Base-by-base conservation (phyloP, 2,113 vertebrate genomes). In the Atlantisia rogersi region DNA sequence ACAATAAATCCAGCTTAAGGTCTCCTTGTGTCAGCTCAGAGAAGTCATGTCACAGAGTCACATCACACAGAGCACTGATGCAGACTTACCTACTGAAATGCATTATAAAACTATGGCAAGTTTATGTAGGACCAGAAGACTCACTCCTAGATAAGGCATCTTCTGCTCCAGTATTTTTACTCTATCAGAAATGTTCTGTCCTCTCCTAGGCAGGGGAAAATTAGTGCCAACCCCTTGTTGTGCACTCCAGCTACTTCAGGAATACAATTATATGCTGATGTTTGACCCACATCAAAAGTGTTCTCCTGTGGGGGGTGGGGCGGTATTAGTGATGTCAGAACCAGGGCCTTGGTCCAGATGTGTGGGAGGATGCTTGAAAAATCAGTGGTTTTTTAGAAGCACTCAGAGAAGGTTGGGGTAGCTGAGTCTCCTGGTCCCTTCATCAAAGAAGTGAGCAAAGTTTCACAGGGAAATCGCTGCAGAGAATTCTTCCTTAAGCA, bases 1-100 rank as follows among this genome's bases (percentile, higher is more conserved):
- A 89, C 74, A 63, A 67, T 81, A 97, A 95, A 96, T 95, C 86
- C 95, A 95, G 92, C 86, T 97, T 91, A 94, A 95, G 77, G 65
- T 77, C 69, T 92, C 53, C 86, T 86, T 68, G 74, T 89, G 69
- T 84, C 5, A 1, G 80, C 75, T 84, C 91, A 87, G 83, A 63
- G 78, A 67, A 94, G 91, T 67, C 81, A 44, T 94, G 94, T 63
- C 92, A 91, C 65, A 75, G 77, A 65, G 59, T 91, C 81, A 24
- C 82, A 87, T 78, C 90, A 18, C 68, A 6, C 55, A 32, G 31
- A 78, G 48, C 68, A 6, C 73, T 67, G 88, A 78, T 52, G 65
- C 93, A 92, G 81, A 53, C 48, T 67, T 25, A 22, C 53, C 65
- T 64, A 0, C 65, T 77, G 67, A 50, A 10, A 26, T 55, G 74